phyloP scores from a whole-genome alignment of 2,113 vertebrate genomes.

The Empidonax alnorum region DNA sequence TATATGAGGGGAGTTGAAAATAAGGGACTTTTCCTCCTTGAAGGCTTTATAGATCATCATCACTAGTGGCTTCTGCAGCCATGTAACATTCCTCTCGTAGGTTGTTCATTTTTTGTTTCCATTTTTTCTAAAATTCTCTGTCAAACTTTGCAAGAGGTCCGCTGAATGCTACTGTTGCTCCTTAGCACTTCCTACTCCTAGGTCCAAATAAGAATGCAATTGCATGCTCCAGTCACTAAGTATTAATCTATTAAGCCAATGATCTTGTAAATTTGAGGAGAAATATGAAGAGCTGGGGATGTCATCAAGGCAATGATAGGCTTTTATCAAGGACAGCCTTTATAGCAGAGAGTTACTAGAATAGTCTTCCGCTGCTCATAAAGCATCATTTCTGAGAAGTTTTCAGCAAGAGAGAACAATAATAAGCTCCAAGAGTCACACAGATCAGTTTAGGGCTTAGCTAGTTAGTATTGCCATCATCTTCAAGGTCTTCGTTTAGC shows the following conservation, averaged over 20 bases:
- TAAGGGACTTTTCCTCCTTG: neutral
- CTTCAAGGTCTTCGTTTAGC: neutral
- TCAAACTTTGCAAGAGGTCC: neutral
- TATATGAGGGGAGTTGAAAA: neutral
- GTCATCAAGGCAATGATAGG: neutral
- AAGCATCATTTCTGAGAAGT: neutral
- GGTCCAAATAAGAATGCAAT: neutral
- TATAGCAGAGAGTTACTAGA: neutral
- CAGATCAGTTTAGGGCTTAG: neutral
- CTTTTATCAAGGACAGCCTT: neutral
- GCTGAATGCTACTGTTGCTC: neutral
- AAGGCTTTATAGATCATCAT: neutral
- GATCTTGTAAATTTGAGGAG: constrained; percentile 23
- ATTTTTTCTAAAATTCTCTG: neutral
- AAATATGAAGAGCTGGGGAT: neutral
- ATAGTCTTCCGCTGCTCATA: neutral
- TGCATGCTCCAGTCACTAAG: neutral
- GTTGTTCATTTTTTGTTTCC: neutral
- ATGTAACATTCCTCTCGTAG: neutral
- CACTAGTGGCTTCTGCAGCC: neutral
- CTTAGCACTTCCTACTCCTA: neutral
- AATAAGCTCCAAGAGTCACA: neutral
- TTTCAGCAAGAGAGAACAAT: neutral
- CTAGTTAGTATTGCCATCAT: neutral
- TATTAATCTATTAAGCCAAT: constrained; percentile 33